phyloP scores from a whole-genome alignment of 2,888 invertebrate genomes.

The Chesias legatella region DNA sequence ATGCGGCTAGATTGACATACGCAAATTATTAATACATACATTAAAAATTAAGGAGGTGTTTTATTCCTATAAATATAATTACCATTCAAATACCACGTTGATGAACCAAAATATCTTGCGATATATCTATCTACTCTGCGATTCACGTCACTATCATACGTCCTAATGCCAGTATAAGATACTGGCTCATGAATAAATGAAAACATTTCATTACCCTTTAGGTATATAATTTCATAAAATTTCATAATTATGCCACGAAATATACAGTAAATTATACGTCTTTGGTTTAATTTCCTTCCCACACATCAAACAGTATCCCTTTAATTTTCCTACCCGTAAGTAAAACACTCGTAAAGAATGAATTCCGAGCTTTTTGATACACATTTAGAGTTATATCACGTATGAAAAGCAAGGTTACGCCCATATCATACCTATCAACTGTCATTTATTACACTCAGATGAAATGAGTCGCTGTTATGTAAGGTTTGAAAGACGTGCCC shows the following conservation, averaged over 20 bases:
- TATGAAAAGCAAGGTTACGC: constrained; percentile 24
- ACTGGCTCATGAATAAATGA: too few species aligned
- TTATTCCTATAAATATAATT: too few species aligned
- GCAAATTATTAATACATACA: too few species aligned
- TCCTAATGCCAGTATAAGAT: too few species aligned
- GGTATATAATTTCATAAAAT: too few species aligned
- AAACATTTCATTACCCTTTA: too few species aligned
- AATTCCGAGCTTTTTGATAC: constrained; percentile 16
- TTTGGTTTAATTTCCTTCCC: constrained; percentile 5
- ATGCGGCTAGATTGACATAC: too few species aligned
- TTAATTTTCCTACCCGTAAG: constrained; percentile 19
- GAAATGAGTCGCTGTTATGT: constrained; percentile 13
- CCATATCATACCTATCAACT: constrained; percentile 26
- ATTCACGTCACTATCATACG: too few species aligned
- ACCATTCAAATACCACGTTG: too few species aligned
- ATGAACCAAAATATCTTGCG: too few species aligned
- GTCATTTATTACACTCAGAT: constrained; percentile 26
- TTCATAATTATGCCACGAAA: not conserved
- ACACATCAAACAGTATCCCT: constrained; percentile 12
- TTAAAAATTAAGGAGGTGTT: too few species aligned
- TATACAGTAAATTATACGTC: not conserved
- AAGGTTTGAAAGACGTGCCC: constrained; percentile 9
- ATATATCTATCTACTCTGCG: too few species aligned
- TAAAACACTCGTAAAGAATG: constrained; percentile 18
- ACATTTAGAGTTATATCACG: constrained; percentile 28